A percentile compares a stretch with the other conserved stretches of the same genome.
Evolutionary conservation across 2,888 invertebrate genomes (phyloP).

Genomic region (Monochamus alternatus): DNA sequence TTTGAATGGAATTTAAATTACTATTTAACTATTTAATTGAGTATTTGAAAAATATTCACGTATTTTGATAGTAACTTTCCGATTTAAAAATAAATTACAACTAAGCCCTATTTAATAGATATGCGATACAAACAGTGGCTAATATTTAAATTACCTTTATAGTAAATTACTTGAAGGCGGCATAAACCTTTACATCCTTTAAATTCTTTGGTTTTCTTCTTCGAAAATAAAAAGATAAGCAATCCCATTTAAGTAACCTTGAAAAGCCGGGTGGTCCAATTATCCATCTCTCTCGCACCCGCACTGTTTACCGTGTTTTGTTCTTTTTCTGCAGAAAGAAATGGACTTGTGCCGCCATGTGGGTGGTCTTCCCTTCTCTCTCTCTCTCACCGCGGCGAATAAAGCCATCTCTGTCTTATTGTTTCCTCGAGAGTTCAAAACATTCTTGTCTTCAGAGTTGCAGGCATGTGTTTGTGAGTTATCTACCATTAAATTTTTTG

Average conservation of each 20-base stretch:
- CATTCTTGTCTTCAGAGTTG: background rate
- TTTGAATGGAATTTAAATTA: too few species aligned
- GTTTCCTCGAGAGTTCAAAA: background rate
- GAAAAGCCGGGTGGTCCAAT: conserved; percentile 19
- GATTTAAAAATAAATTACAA: too few species aligned
- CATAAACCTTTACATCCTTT: too few species aligned
- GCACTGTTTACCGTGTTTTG: conserved; percentile 17
- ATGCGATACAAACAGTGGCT: too few species aligned
- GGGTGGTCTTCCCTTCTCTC: conserved; percentile 44
- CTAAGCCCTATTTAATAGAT: too few species aligned
- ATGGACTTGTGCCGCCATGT: conserved; percentile 19
- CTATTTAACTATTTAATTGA: too few species aligned
- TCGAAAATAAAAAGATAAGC: background rate
- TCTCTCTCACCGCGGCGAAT: background rate
- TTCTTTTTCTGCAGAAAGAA: conserved; percentile 14
- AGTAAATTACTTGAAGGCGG: too few species aligned
- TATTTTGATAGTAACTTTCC: too few species aligned
- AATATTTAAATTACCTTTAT: too few species aligned
- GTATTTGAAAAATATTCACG: too few species aligned
- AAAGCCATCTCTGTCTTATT: background rate
- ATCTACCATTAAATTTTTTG: too few species aligned
- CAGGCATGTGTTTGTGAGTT: background rate
- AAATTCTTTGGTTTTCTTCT: background rate
- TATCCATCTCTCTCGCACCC: conserved; percentile 10
- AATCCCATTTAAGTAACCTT: conserved; percentile 12